Conservation (phyloP, 2,888 invertebrate genomes). For the Calameuta idolon region DNA sequence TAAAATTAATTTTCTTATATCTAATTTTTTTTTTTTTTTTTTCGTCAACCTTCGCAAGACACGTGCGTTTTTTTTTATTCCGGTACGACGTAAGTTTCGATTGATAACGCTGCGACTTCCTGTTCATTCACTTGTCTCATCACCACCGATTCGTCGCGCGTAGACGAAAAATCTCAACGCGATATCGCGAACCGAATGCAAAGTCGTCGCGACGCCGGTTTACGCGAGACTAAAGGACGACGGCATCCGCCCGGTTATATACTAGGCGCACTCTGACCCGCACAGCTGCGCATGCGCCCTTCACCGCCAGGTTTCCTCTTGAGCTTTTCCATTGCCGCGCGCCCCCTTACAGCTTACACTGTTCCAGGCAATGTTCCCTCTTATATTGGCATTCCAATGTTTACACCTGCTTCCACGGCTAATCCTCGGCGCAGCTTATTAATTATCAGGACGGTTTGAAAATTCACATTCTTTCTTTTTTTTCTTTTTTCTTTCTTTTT, state of each 20-base stretch:
- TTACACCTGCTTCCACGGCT: conserved; percentile 10
- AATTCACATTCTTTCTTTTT: background rate
- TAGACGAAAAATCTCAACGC: background rate
- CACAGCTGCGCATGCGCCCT: conserved; percentile 63
- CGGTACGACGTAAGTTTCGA: background rate
- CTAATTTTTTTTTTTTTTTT: background rate
- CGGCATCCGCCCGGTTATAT: conserved; percentile 65
- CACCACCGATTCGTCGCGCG: background rate
- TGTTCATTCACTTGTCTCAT: background rate
- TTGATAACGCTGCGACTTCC: background rate
- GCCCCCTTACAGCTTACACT: conserved; percentile 17
- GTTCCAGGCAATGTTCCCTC: conserved; percentile 12
- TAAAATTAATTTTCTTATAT: background rate
- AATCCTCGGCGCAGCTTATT: background rate
- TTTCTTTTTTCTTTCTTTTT: background rate
- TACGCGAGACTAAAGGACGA: conserved; percentile 62
- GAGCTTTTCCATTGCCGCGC: conserved; percentile 18
- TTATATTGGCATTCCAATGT: conserved; percentile 21
- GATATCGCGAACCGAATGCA: background rate
- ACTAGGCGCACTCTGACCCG: conserved; percentile 65
- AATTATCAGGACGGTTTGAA: background rate
- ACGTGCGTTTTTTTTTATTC: background rate
- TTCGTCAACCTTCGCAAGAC: background rate
- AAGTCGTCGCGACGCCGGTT: conserved; percentile 50
- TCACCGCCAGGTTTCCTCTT: conserved; percentile 35